Percentiles rank a stretch among this genome's conserved stretches.
Evolutionary conservation across 2,797 vertebrate species (phyloP).

Genomic region (Ammospiza maritima): DNA sequence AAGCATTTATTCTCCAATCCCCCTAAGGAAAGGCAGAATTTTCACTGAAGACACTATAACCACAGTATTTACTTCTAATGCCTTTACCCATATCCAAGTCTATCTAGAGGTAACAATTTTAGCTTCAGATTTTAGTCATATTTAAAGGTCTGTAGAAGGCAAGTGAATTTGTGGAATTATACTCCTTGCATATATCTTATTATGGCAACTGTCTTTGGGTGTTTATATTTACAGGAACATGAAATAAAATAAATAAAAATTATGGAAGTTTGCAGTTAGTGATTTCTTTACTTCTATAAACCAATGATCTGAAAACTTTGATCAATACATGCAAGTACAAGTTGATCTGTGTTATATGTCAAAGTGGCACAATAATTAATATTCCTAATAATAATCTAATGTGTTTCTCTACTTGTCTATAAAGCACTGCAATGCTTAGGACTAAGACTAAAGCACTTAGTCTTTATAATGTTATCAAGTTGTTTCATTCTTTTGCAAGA

Average conservation of each 20-base stretch:
- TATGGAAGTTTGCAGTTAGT: neutral
- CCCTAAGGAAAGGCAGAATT: neutral
- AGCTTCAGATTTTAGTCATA: neutral
- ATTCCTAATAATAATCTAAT: neutral
- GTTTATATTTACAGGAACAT: neutral
- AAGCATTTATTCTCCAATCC: neutral
- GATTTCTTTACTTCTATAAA: neutral
- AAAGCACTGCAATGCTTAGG: neutral
- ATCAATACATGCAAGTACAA: neutral
- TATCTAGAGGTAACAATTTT: neutral
- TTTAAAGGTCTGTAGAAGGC: neutral
- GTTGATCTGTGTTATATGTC: neutral
- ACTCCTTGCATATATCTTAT: neutral
- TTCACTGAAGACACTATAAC: neutral
- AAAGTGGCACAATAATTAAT: slow-evolving; percentile 49
- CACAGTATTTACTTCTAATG: neutral
- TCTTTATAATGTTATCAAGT: neutral
- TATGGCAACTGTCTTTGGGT: neutral
- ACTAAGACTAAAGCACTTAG: neutral
- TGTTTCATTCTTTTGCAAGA: neutral
- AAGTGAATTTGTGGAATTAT: neutral
- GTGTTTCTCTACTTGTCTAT: neutral
- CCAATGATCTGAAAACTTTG: neutral
- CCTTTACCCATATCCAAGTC: neutral
- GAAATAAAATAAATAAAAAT: slow-evolving; percentile 9